Evolutionary conservation across 2,888 invertebrate genomes (phyloP), one percentile per base, ranked within the genome.

Genomic region (Bombylius major): DNA sequence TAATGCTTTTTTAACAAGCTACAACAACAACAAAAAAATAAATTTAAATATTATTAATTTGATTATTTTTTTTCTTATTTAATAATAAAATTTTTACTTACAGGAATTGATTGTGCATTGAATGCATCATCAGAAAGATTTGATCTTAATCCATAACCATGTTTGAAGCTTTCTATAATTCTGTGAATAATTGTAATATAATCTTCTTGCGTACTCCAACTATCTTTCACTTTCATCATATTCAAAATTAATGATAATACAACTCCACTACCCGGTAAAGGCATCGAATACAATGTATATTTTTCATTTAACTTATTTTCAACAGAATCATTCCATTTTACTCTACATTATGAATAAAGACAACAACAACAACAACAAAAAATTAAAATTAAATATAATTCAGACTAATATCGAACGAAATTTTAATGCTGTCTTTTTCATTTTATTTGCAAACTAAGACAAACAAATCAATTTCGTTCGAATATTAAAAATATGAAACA

Each of bases 111-210:
- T 23, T 23, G 23, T 0, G 70, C 66, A 5, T 70, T 69, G 55
- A 58, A 71, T 49, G 67, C 65, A 7, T 65, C 76, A 76, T 97
- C 97, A 5, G 44, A 48, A 59, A 98, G 76, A 62, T 84, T 81
- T 1, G 89, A 88, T 62, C 96, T 78, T 67, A 84, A 82, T 3
- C 90, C 95, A 71, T 88, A 95, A 23, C 87, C 94, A 76, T 86
- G 95, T 72, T 98, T 98, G 74, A 93, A 89, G 5, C 88, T 81
- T 70, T 98, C 97, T 9, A 89, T 77, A 61, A 93, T 77, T 60
- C 90, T 82, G 65, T 97, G 97, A 79, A 42, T 11, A 42, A 42
- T 1, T 42, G 39, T 23, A 23, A 23, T 87, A 87, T 46, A 68
- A 67, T 34, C 64, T 59, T 6, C 14, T 3, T 39, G 23, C 39